Evolutionary conservation across 2,113 vertebrate genomes (phyloP).

Genomic region (Parotia lawesii): DNA sequence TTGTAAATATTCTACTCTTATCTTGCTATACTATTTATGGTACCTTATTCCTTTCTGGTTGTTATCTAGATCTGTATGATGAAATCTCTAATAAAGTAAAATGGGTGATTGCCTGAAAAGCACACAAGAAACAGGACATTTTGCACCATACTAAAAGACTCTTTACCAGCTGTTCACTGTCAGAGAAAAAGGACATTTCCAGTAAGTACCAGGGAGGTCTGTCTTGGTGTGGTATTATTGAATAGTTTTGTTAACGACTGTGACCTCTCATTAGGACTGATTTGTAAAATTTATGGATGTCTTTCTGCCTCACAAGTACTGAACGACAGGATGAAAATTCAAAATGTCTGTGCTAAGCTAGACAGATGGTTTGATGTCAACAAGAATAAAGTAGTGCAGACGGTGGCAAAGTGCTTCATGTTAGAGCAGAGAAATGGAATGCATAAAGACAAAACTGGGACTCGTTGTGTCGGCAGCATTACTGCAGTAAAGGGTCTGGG

Average conservation of each 20-base stretch:
- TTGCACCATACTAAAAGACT: background rate
- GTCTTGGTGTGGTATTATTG: background rate
- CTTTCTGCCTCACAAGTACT: background rate
- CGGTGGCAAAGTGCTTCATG: background rate
- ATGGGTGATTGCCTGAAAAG: background rate
- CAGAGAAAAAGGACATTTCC: background rate
- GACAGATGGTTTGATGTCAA: background rate
- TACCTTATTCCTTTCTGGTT: background rate
- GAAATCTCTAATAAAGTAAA: background rate
- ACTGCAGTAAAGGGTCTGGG: background rate
- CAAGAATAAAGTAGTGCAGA: background rate
- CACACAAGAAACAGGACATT: background rate
- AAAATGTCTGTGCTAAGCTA: conserved; percentile 10
- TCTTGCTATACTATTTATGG: background rate
- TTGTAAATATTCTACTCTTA: background rate
- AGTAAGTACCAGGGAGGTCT: background rate
- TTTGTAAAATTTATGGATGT: background rate
- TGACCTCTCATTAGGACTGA: conserved; percentile 5
- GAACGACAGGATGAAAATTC: background rate
- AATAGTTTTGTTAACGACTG: conserved; percentile 6
- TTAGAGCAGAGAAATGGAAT: background rate
- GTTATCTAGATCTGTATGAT: background rate
- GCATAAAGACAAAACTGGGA: background rate
- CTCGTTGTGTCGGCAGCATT: background rate
- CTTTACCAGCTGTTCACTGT: background rate